These are phyloP conservation scores for Enteromius radiatus DNA, from an alignment of 2,797 vertebrate species.

Conservation along the genomic window DNA sequence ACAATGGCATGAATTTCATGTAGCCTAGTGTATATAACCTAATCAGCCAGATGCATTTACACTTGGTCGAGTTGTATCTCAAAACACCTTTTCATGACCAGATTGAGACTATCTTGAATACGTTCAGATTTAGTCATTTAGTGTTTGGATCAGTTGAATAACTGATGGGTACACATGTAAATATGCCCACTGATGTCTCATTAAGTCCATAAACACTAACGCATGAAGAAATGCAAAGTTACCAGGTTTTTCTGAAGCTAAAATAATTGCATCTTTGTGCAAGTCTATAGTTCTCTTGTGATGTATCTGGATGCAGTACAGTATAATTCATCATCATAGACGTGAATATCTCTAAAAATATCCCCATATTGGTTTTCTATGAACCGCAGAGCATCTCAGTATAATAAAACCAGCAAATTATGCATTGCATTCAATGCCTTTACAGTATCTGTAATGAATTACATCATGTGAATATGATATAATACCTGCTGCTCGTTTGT, in stretches of 20 bases:
- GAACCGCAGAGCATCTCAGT: background rate
- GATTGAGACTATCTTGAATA: background rate
- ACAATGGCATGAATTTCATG: background rate
- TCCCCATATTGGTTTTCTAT: background rate
- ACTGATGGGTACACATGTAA: background rate
- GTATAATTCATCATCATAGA: slow-evolving; percentile 27
- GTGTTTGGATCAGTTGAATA: background rate
- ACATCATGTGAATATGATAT: background rate
- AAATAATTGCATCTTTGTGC: background rate
- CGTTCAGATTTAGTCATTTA: background rate
- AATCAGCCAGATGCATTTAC: background rate
- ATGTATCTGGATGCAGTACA: background rate
- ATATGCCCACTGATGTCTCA: background rate
- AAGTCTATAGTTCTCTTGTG: slow-evolving; percentile 15
- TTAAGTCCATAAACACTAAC: background rate
- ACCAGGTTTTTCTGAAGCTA: background rate
- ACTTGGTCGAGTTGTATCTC: background rate
- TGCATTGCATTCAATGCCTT: background rate
- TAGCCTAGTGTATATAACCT: background rate
- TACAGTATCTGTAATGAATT: background rate
- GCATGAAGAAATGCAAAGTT: background rate
- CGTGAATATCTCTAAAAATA: slow-evolving; percentile 10
- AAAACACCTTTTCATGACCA: background rate
- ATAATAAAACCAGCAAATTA: slow-evolving; percentile 6
- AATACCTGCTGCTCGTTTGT: background rate